These are phyloP conservation scores for Lytechinus variegatus DNA, from an alignment of 35 echinoderm and acorn worm genomes.

Conservation along the genomic window DNA sequence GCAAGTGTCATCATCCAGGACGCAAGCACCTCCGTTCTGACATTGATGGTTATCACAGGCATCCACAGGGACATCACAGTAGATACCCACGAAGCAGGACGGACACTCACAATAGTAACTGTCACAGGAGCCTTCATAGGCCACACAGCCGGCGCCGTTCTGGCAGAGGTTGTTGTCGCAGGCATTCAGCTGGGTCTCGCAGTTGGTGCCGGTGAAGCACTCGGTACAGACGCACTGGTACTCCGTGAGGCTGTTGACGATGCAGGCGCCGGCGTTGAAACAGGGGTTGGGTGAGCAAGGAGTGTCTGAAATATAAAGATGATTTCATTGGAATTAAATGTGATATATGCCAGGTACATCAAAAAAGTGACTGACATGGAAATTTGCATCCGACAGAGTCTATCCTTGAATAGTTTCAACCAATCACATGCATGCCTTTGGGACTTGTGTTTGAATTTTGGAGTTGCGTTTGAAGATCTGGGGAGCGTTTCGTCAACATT, in stretches of 20 bases:
- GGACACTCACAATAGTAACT: conserved; percentile 61
- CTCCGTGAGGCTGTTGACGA: conserved; percentile 46
- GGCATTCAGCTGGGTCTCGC: conserved; percentile 63
- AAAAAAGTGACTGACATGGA: too few species aligned
- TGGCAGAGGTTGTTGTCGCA: conserved; percentile 82
- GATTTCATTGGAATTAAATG: too few species aligned
- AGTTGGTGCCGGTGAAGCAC: conserved; percentile 69
- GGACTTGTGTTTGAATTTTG: too few species aligned
- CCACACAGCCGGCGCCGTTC: conserved; percentile 67
- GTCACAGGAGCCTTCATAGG: conserved; percentile 28
- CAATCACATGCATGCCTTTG: too few species aligned
- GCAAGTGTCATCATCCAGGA: conserved; percentile 54
- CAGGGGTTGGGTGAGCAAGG: conserved; percentile 75
- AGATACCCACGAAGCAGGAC: conserved; percentile 39
- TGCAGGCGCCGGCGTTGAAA: conserved; percentile 76
- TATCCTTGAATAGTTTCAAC: too few species aligned
- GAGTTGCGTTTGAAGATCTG: too few species aligned
- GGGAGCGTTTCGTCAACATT: too few species aligned
- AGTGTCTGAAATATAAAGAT: conserved; percentile 41
- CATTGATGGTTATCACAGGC: conserved; percentile 86
- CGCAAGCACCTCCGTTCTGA: conserved; percentile 81
- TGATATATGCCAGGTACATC: too few species aligned
- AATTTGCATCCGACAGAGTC: too few species aligned
- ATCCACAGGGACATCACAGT: conserved; percentile 58
- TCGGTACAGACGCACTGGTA: conserved; percentile 77